These are phyloP conservation scores for Pangasius krempfi DNA, from an alignment of 2,797 vertebrate genomes.

Conservation along the genomic window DNA sequence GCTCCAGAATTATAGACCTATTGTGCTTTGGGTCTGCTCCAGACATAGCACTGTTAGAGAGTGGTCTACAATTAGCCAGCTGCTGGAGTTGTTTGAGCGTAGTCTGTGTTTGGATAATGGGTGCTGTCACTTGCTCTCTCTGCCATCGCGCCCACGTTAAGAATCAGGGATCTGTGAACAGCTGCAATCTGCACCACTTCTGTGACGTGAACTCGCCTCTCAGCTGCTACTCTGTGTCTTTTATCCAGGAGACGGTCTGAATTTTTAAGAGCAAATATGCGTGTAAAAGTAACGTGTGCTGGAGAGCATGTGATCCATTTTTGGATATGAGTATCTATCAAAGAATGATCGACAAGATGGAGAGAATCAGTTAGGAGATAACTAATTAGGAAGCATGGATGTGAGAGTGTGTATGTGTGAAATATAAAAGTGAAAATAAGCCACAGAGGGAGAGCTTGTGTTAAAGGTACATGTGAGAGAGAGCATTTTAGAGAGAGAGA, in stretches of 20 bases:
- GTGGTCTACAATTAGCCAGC: conserved; percentile 55
- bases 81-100: conserved; percentile 46
- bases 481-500: not conserved
- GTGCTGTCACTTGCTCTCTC: conserved; percentile 53
- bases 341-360: not conserved
- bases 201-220: conserved; percentile 28
- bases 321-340: not conserved
- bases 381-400: not conserved
- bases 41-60: conserved; percentile 34
- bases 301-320: not conserved
- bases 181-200: conserved; percentile 48
- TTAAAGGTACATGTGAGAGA: not conserved
- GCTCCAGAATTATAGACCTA: conserved; percentile 37
- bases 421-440: conserved; percentile 31
- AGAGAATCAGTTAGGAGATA: not conserved
- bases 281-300: no score
- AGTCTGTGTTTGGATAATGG: conserved; percentile 55
- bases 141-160: conserved; percentile 44
- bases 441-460: conserved; percentile 7
- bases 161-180: conserved; percentile 40
- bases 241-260: conserved; percentile 10
- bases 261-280: not conserved
- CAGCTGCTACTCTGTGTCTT: conserved; percentile 13
- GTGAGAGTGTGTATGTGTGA: not conserved
- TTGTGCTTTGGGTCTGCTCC: conserved; percentile 14